Evolutionary conservation across 2,888 invertebrate species (phyloP).

Genomic region (Cheilosia soror): DNA sequence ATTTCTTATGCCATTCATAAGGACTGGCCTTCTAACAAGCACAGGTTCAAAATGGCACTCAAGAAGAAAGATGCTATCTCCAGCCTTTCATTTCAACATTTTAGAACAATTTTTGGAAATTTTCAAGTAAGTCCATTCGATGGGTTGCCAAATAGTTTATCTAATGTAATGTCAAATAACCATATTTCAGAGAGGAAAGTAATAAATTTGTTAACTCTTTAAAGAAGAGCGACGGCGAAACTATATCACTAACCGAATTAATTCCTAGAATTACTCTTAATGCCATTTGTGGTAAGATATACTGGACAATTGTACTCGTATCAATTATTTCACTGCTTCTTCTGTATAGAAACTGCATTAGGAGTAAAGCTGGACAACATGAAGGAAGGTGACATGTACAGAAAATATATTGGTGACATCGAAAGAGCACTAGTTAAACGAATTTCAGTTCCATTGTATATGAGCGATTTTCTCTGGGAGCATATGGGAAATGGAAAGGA

Average conservation of each 20-base stretch:
- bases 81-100: slow-evolving; percentile 81
- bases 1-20: slow-evolving; percentile 78
- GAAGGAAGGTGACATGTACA: slow-evolving; percentile 77
- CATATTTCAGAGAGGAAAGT: slow-evolving; percentile 78
- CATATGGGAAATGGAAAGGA: slow-evolving; percentile 74
- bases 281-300: slow-evolving; percentile 78
- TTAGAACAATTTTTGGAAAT: slow-evolving; percentile 79
- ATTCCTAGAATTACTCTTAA: slow-evolving; percentile 80
- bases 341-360: slow-evolving; percentile 77
- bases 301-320: not conserved
- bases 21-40: slow-evolving; percentile 79
- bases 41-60: slow-evolving; percentile 80
- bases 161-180: not conserved
- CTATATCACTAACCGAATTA: slow-evolving; percentile 76
- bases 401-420: slow-evolving; percentile 76
- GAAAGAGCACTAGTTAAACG: slow-evolving; percentile 77
- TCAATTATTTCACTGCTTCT: no score
- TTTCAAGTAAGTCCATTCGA: slow-evolving; percentile 78
- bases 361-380: slow-evolving; percentile 79
- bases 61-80: slow-evolving; percentile 80
- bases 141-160: not conserved
- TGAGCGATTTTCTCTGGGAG: slow-evolving; percentile 75
- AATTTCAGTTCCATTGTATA: slow-evolving; percentile 77
- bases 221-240: slow-evolving; percentile 45
- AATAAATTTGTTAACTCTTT: slow-evolving; percentile 77